Evolutionary conservation across 2,888 invertebrate species (phyloP).

Genomic region (Pandemis cinnamomeana): DNA sequence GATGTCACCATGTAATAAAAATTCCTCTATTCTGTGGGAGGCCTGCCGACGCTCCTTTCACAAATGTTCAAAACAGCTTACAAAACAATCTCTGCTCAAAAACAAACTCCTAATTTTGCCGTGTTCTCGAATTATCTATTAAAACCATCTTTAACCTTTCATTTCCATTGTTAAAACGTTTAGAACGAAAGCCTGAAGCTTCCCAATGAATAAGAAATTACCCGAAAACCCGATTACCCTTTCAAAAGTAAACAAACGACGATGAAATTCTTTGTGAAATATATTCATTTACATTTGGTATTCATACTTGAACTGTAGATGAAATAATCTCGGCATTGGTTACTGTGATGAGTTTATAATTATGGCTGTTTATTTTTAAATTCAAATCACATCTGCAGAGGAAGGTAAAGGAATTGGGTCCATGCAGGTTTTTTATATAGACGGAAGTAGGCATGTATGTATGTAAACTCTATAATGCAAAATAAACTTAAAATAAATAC

Average conservation of each 20-base stretch:
- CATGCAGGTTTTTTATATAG: no score
- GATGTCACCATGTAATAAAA: no score
- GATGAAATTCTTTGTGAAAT: background rate
- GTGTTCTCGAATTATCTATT: slow-evolving; percentile 1
- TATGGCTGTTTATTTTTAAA: no score
- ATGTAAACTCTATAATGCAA: no score
- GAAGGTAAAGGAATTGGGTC: no score
- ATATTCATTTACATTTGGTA: background rate
- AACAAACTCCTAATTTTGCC: background rate
- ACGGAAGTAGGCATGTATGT: no score
- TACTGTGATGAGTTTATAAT: no score
- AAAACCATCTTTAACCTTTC: background rate
- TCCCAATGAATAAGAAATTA: slow-evolving; percentile 1
- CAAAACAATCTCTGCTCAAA: background rate
- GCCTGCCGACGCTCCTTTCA: no score
- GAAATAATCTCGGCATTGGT: no score
- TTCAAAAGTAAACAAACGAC: background rate
- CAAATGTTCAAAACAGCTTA: background rate
- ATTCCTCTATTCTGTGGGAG: no score
- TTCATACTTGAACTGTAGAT: background rate
- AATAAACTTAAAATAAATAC: no score
- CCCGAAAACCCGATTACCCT: background rate
- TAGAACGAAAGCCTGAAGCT: background rate
- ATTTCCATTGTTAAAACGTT: background rate
- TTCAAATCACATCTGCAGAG: no score